These are phyloP conservation scores for Festucalex cinctus DNA, from an alignment of 2,113 vertebrate species.

Conservation along the genomic window DNA sequence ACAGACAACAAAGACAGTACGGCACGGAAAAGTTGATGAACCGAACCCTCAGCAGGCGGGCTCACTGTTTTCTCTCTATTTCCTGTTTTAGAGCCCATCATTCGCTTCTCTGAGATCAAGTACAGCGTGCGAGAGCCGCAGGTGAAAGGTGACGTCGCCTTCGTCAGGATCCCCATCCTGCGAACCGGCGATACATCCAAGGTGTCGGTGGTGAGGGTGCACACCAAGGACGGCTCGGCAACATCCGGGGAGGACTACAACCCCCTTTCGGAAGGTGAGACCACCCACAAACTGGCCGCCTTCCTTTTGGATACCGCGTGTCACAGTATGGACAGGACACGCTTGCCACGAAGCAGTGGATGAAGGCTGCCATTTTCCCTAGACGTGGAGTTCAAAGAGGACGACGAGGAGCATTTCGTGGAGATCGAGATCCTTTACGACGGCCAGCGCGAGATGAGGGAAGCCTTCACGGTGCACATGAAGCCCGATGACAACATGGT, in stretches of 20 bases:
- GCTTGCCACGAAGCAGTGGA: too few species aligned
- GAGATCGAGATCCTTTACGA: slow-evolving; percentile 81
- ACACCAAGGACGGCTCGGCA: slow-evolving; percentile 85
- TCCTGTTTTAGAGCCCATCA: slow-evolving; percentile 70
- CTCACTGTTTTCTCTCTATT: not conserved
- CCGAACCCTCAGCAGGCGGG: not conserved
- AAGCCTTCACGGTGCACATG: slow-evolving; percentile 81
- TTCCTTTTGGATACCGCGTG: too few species aligned
- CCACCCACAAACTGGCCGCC: not conserved
- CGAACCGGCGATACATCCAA: slow-evolving; percentile 78
- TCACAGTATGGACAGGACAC: too few species aligned
- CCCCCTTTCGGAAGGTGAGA: slow-evolving; percentile 79
- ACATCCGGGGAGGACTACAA: slow-evolving; percentile 84
- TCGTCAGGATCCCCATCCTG: slow-evolving; percentile 76
- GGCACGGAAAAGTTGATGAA: slow-evolving; percentile 12
- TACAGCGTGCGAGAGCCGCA: slow-evolving; percentile 80
- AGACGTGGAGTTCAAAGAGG: slow-evolving; percentile 82
- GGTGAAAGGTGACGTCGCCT: slow-evolving; percentile 66
- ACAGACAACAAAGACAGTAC: slow-evolving; percentile 82
- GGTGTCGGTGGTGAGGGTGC: slow-evolving; percentile 79
- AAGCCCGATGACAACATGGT: slow-evolving; percentile 85
- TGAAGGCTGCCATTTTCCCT: slow-evolving; percentile 16
- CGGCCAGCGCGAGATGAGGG: slow-evolving; percentile 81
- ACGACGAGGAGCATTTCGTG: slow-evolving; percentile 77
- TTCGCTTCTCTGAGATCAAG: slow-evolving; percentile 82